Conservation (phyloP, 2,797 vertebrate genomes). For the Pangasius macronema region DNA sequence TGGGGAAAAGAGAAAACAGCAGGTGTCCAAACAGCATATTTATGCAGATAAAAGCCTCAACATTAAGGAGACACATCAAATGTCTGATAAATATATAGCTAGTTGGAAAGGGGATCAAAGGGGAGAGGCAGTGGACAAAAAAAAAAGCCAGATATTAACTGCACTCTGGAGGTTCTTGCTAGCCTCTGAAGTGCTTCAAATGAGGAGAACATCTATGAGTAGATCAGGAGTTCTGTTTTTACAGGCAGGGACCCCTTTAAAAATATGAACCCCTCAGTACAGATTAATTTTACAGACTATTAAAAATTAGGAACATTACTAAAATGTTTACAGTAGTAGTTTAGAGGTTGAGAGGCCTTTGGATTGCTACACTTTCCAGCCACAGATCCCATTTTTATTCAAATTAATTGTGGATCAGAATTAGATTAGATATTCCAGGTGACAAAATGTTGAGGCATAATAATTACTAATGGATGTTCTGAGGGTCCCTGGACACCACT, state of each 20-base stretch:
- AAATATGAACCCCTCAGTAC: not conserved
- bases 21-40: not conserved
- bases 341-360: not conserved
- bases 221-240: not conserved
- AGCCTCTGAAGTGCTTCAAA: not conserved
- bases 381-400: not conserved
- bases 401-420: not conserved
- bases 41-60: not conserved
- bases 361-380: not conserved
- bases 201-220: not conserved
- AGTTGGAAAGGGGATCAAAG: not conserved
- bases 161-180: not conserved
- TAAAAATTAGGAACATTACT: not conserved
- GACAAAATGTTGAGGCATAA: not conserved
- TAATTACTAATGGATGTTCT: not conserved
- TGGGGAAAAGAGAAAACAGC: slow-evolving; percentile 60
- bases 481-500: not conserved
- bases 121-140: not conserved
- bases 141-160: not conserved
- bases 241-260: not conserved
- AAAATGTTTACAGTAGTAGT: not conserved
- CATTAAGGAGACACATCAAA: not conserved
- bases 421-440: not conserved
- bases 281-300: not conserved
- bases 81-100: not conserved